Evolutionary conservation across 2,888 invertebrate species (phyloP).

Genomic region (Tinea trinotella): DNA sequence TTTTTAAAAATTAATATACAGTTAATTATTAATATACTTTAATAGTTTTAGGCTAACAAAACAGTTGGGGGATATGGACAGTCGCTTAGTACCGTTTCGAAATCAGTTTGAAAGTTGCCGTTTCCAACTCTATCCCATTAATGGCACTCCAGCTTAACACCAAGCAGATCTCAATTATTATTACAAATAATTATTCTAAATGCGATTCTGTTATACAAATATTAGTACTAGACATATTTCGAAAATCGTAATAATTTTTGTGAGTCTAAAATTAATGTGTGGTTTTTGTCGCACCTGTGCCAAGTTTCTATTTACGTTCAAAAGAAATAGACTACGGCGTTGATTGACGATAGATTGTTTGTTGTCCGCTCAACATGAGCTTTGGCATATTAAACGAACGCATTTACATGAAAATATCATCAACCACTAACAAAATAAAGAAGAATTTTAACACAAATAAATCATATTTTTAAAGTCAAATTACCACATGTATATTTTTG

Average conservation of each 20-base stretch:
- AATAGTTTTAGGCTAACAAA: too few relatives aligned
- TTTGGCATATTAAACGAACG: background rate
- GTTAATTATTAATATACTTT: too few relatives aligned
- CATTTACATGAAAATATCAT: conserved; percentile 7
- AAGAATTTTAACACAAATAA: conserved; percentile 13
- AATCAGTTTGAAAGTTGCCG: too few relatives aligned
- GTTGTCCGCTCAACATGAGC: conserved; percentile 10
- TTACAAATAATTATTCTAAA: too few relatives aligned
- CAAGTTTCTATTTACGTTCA: conserved; percentile 19
- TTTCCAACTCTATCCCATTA: too few relatives aligned
- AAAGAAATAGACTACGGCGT: conserved; percentile 15
- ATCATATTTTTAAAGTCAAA: background rate
- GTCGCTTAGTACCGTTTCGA: too few relatives aligned
- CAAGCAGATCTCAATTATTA: too few relatives aligned
- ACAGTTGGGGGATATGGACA: too few relatives aligned
- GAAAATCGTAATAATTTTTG: background rate
- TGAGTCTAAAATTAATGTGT: conserved; percentile 7
- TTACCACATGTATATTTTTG: too few relatives aligned
- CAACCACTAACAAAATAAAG: conserved; percentile 12
- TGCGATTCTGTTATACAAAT: background rate
- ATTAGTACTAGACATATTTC: conserved; percentile 1
- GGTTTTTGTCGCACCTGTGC: conserved; percentile 20
- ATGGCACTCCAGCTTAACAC: too few relatives aligned
- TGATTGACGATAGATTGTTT: conserved; percentile 16
- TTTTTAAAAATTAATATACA: too few relatives aligned